Evolutionary conservation across 2,888 invertebrate species (phyloP), one percentile per base, ranked within the genome.

Genomic region (Caenorhabditis panamensis): DNA sequence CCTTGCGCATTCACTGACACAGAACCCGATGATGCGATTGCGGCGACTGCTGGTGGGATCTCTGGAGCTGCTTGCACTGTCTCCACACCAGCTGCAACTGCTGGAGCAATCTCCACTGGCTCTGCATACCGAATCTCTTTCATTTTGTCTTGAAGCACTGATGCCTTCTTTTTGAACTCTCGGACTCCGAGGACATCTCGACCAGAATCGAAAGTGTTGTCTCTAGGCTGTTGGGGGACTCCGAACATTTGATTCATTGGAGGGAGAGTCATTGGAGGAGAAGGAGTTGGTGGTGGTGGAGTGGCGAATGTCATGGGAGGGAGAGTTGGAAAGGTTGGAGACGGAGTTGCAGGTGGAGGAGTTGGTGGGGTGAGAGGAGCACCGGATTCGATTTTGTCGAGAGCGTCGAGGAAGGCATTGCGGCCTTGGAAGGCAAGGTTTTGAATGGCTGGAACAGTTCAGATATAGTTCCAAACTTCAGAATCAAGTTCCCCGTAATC

Each of bases 161-260:
- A 49, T n/a, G n/a, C n/a, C 20, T 67, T 68, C 18, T 69, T 62
- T 18, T 78, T 66, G 63, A 63, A 79, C 31, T 79, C 68, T 20
- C 66, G 51, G 5, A 79, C 79, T 9, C 79, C 79, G n/a, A 79
- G 26, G n/a, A 79, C 75, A 64, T 73, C 79, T 13, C 79, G 49
- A 6, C 64, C 71, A 3, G 28, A 37, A 24, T 58, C 68, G 24
- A 66, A 51, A 0, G 66, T 61, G 28, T 67, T 36, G 4, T 69
- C 69, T 5, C 58, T 2, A 18, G 58, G 24, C 5, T 44, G 41
- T 2, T 28, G 18, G 0, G 72, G 36, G 3, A 59, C 28, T 37
- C 73, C 73, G 18, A 76, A 61, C 44, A 71, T 77, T 5, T n/a
- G n/a, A n/a, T n/a, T n/a, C n/a, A n/a, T n/a, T n/a, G 62, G 44